These are phyloP conservation scores for Tretioscincus oriximinensis DNA, from an alignment of 2,113 vertebrate species.

Conservation along the genomic window DNA sequence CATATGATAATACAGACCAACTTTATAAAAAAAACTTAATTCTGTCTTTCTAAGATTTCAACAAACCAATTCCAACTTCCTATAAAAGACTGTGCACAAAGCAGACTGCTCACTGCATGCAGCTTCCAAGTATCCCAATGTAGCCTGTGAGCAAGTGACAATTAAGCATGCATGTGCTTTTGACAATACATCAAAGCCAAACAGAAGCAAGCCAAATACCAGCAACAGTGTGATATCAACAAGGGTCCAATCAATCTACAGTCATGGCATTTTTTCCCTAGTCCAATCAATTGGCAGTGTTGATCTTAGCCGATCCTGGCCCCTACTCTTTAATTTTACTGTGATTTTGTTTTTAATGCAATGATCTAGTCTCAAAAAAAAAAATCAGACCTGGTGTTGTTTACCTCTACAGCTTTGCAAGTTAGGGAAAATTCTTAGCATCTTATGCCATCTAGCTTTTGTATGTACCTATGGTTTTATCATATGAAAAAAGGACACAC, in stretches of 20 bases:
- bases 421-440: neutral
- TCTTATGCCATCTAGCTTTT: neutral
- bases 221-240: constrained; percentile 63
- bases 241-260: constrained; percentile 61
- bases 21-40: neutral
- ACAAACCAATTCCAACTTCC: constrained; percentile 40
- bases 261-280: constrained; percentile 15
- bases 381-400: constrained; percentile 40
- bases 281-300: constrained; percentile 26
- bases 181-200: constrained; percentile 44
- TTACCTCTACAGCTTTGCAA: constrained; percentile 34
- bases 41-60: neutral
- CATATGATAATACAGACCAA: neutral
- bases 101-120: neutral
- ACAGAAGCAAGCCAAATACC: constrained; percentile 39
- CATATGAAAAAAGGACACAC: too few species aligned
- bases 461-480: too few species aligned
- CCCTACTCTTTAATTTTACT: constrained; percentile 30
- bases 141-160: constrained; percentile 54
- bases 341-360: constrained; percentile 42
- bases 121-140: constrained; percentile 49
- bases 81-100: constrained; percentile 1
- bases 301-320: constrained; percentile 5
- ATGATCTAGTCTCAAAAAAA: constrained; percentile 46
- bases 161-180: constrained; percentile 56